Conservation (phyloP, 2,888 invertebrate species). For the Apocheima hispidaria region DNA sequence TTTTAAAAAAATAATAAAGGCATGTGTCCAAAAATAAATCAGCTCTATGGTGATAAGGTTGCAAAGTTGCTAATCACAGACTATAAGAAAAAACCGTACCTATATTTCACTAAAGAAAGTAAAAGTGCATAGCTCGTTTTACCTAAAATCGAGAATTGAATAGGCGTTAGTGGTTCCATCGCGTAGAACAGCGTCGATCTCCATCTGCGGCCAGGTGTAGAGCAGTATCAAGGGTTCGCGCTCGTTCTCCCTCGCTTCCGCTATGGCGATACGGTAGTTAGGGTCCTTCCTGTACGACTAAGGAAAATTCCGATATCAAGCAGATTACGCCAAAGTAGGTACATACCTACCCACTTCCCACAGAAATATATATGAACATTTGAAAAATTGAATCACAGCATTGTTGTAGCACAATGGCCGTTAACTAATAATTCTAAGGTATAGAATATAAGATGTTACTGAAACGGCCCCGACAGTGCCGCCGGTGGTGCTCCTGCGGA, state of each 20-base stretch:
- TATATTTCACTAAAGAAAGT: no score
- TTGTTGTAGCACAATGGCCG: no score
- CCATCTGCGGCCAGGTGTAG: constrained; percentile 93
- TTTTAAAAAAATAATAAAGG: no score
- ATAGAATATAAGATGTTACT: constrained; percentile 71
- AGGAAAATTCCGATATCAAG: background rate
- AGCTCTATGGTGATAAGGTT: no score
- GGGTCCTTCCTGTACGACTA: constrained; percentile 75
- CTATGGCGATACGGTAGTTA: constrained; percentile 91
- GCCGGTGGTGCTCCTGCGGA: constrained; percentile 91
- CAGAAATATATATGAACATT: no score
- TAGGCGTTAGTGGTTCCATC: constrained; percentile 92
- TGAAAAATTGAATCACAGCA: no score
- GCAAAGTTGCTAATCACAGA: no score
- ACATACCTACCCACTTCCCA: no score
- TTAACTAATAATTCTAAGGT: no score
- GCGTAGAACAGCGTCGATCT: constrained; percentile 90
- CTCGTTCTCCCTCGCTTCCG: constrained; percentile 87
- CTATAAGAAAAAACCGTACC: no score
- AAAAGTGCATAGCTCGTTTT: no score
- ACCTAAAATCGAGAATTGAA: constrained; percentile 91
- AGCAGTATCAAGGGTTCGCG: constrained; percentile 91
- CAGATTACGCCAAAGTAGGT: background rate
- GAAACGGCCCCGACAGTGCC: constrained; percentile 93
- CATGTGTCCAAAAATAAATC: no score